phyloP scores from a whole-genome alignment of 1,140 invertebrate genomes.

The Bombus huntii region DNA sequence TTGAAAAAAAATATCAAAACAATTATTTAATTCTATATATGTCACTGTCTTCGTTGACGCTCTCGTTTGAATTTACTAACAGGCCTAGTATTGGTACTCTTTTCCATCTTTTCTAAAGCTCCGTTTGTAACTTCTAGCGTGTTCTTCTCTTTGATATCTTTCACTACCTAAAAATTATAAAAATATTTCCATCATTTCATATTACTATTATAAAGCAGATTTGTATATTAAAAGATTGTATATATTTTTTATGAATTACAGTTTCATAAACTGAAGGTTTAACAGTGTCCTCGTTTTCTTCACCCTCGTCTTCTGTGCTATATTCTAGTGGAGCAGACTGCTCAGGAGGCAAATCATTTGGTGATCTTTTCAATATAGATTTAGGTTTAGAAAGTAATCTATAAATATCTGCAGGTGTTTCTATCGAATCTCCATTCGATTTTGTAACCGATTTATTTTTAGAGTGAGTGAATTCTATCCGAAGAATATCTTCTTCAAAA shows the following conservation, averaged over 20 bases:
- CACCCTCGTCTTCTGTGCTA: conserved; percentile 57
- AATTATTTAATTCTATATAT: too few relatives aligned
- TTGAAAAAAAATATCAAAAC: not conserved
- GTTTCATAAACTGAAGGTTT: conserved; percentile 46
- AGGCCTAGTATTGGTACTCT: conserved; percentile 19
- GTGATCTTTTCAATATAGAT: conserved; percentile 75
- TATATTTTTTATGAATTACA: conserved; percentile 10
- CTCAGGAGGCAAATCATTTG: conserved; percentile 49
- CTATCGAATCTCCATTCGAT: conserved; percentile 52
- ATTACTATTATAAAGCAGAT: not conserved
- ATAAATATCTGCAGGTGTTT: conserved; percentile 74
- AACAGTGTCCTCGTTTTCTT: conserved; percentile 12
- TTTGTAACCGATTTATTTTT: conserved; percentile 30
- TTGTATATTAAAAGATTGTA: not conserved
- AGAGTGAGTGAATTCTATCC: conserved; percentile 74
- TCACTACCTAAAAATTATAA: conserved; percentile 59
- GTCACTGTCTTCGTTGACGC: conserved; percentile 25
- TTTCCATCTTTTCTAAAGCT: not conserved
- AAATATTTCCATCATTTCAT: not conserved
- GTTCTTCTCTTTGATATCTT: conserved; percentile 56
- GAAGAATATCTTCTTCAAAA: conserved; percentile 45
- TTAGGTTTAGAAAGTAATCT: conserved; percentile 68
- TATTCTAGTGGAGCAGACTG: conserved; percentile 36
- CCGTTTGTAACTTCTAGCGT: not conserved
- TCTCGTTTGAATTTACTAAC: conserved; percentile 70